Evolutionary conservation across 2,797 vertebrate genomes (phyloP).

Genomic region (Enteromius thamalakanensis): DNA sequence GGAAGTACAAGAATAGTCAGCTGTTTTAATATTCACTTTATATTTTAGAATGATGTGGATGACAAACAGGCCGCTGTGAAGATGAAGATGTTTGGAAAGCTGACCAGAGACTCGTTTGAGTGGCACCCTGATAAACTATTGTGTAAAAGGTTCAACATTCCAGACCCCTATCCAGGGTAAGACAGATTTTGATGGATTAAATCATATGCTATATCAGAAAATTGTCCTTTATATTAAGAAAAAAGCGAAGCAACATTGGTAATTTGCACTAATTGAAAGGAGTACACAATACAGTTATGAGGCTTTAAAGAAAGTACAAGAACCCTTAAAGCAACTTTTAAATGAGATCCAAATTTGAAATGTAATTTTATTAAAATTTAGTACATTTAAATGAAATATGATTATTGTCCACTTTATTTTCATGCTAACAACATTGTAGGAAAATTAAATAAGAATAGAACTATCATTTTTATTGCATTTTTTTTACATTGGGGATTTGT

Average conservation of each 20-base stretch:
- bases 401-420: neutral
- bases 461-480: neutral
- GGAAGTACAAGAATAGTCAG: no score
- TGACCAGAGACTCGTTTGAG: conserved; percentile 90
- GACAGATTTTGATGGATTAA: neutral
- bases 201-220: neutral
- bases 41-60: conserved; percentile 77
- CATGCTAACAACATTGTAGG: neutral
- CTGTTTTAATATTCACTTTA: neutral
- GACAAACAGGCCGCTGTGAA: conserved; percentile 88
- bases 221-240: neutral
- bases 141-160: conserved; percentile 94
- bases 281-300: neutral
- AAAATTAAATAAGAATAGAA: neutral
- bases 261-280: neutral
- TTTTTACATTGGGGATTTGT: neutral
- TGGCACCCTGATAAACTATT: conserved; percentile 95
- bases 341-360: neutral
- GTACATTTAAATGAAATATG: neutral
- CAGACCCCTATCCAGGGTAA: conserved; percentile 91
- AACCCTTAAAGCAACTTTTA: neutral
- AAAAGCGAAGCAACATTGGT: neutral
- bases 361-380: neutral
- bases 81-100: conserved; percentile 96
- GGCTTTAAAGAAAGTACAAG: neutral